Evolutionary conservation across 2,113 vertebrate species (phyloP).

Genomic region (Muntiacus muntjak): DNA sequence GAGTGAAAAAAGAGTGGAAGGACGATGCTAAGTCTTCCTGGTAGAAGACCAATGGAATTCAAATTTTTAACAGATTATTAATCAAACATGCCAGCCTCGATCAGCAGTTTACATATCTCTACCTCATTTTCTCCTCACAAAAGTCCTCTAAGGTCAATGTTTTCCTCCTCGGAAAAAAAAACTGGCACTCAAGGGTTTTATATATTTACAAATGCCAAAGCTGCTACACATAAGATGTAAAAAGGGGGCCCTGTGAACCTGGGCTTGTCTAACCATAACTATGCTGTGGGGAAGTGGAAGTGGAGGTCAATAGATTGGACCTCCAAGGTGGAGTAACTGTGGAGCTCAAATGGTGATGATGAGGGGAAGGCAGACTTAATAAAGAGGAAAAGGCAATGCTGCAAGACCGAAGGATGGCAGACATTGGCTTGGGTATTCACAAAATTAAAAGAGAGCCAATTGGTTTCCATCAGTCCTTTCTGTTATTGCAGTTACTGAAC

Average conservation of each 20-base stretch:
- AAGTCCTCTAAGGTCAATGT: neutral
- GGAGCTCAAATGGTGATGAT: neutral
- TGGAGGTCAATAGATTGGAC: neutral
- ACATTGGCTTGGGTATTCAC: neutral
- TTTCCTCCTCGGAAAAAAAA: neutral
- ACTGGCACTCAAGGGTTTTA: neutral
- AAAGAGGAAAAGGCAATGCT: neutral
- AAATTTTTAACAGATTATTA: neutral
- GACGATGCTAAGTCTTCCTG: neutral
- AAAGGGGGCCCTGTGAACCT: neutral
- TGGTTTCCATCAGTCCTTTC: neutral
- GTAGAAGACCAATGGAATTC: neutral
- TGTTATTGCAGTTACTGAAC: neutral
- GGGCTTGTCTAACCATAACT: neutral
- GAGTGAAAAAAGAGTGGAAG: neutral
- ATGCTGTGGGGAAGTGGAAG: neutral
- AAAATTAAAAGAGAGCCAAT: neutral
- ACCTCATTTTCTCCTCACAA: neutral
- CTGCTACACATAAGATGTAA: neutral
- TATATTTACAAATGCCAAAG: neutral
- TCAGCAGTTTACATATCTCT: neutral
- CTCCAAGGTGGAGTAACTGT: neutral
- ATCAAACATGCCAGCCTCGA: neutral
- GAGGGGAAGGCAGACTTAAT: neutral
- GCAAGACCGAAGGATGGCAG: neutral